Base-by-base conservation (phyloP, 2,797 vertebrate genomes). In the Amphiprion clarkii region DNA sequence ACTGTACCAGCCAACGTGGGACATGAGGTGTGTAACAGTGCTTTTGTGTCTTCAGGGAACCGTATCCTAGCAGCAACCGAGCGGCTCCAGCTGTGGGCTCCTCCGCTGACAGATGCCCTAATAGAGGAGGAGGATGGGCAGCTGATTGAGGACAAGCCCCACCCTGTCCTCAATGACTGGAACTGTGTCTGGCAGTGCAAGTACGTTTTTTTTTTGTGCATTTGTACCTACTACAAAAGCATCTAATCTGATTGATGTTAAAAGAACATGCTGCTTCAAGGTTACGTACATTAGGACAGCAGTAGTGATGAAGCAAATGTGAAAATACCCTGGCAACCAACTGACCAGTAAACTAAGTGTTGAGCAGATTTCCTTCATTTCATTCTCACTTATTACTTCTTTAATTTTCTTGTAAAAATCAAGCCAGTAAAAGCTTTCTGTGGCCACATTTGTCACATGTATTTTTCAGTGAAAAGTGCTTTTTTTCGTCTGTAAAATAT, bases 101-200 rank as follows among this genome's bases (percentile, higher is more conserved):
- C 97, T 74, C 98, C 98, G 0, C 90, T 93, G 81, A 84, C 88
- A 80, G 96, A 98, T 81, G 89, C 95, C 74, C 93, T 97, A 51
- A 96, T 98, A 89, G 98, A 99, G 87, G 97, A 97, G 71, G 94
- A 94, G 79, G 96, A 95, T 55, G 89, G 78, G 68, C 95, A 94
- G 88, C 74, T 88, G 68, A 94, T 81, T 27, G 96, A 97, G 46
- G 96, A 96, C 91, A 96, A 95, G 93, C 89, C 94, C 76, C 96
- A 94, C 68, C 97, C 96, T 0, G 86, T 96, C 89, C 94, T 99
- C 81, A 99, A 93, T 86, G 97, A 99, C 91, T 99, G 98, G 98
- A 99, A 96, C 83, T 99, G 98, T 87, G 83, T 98, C 89, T 99
- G 98, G 98, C 96, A 99, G 90, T 99, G 98, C 98, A 99, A 96